phyloP scores from a whole-genome alignment of 2,888 invertebrate species.

The Trichogramma dendrolimi region DNA sequence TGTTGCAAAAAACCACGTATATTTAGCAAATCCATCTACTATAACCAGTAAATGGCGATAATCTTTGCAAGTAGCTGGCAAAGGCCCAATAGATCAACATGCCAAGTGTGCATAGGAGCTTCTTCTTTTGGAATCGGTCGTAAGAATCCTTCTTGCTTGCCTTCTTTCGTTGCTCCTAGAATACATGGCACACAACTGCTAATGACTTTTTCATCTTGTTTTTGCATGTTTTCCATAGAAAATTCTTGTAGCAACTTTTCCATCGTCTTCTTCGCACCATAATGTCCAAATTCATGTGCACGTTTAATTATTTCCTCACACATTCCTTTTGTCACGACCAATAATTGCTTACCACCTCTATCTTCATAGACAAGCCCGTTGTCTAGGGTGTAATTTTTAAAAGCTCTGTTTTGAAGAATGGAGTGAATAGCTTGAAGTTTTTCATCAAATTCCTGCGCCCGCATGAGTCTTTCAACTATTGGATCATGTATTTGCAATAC shows the following conservation, averaged over 20 bases:
- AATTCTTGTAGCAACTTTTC: not conserved
- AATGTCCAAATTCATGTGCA: not conserved
- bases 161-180: not conserved
- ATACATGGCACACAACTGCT: not conserved
- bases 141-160: not conserved
- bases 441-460: not conserved
- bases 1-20: not conserved
- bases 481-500: not conserved
- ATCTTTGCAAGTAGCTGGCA: constrained; percentile 10
- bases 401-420: not conserved
- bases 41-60: constrained; percentile 7
- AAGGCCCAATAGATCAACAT: constrained; percentile 10
- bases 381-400: not conserved
- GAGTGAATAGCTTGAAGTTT: not conserved
- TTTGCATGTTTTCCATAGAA: not conserved
- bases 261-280: not conserved
- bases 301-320: not conserved
- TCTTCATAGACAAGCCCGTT: not conserved
- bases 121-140: not conserved
- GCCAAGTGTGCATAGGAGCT: constrained; percentile 1
- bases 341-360: no score
- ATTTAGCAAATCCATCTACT: constrained; percentile 2
- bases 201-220: not conserved
- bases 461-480: not conserved
- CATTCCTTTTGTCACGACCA: not conserved